Base-by-base conservation (phyloP, 2,113 vertebrate genomes). In the Lampris megalopsis region DNA sequence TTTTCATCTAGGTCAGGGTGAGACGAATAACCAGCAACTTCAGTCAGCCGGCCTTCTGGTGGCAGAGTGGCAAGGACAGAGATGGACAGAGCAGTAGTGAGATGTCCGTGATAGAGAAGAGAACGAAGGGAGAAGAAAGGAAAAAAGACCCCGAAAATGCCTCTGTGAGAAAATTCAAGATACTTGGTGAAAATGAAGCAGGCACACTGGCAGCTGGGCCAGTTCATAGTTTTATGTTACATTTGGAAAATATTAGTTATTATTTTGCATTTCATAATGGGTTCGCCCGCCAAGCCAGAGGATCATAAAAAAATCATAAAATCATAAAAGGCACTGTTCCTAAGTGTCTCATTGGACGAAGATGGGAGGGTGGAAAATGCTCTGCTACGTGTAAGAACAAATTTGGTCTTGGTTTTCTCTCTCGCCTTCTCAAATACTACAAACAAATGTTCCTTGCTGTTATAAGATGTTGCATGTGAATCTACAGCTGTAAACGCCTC, bases 1-100 rank as follows among this genome's bases (percentile, higher is more conserved):
- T 93, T 92, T 94, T 84, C 90, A 93, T 93, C 88, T 93, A 86
- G 93, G 93, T 94, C 94, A 94, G 90, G 92, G 92, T 93, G 92
- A 92, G 84, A 94, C 49, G 65, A 88, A 92, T 92, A 89, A 93
- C 88, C 85, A 84, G 79, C 86, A 89, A 92, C 87, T 92, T 88
- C 79, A 86, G 79, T 86, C 73, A 84, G 85, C 75, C 82, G 68
- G 77, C 80, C 82, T 63, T 84, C 75, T 75, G 63, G 75, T 65
- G 71, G 42, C 67, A 72, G 45, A 73, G 70, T 79, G 40, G 71
- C n/a, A 53, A 75, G 67, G 71, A 54, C 43, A 78, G 35, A 63
- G 54, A 68, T 41, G 35, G 57, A 60, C 9, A 38, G 79, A 75
- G 60, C 13, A 63, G 56, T 60, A 71, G 63, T 57, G 0, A 66